Conservation (phyloP, 2,113 vertebrate genomes). For the Oryctolagus cuniculus region mOryCun1.1 NC_091433.1:154745001-154745500, state of each 20-base stretch:
- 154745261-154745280: conserved; percentile 54
- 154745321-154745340: conserved; percentile 61
- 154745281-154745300: conserved; percentile 69
- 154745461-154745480: conserved; percentile 32
- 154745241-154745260: conserved; percentile 56
- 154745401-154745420: conserved; percentile 50
- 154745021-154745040: conserved; percentile 34
- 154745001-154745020: conserved; percentile 49
- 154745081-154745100: conserved; percentile 3
- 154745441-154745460: background rate
- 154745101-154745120: conserved; percentile 61
- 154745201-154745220: conserved; percentile 46
- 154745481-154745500: conserved; percentile 25
- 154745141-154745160: conserved; percentile 30
- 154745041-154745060: conserved; percentile 1
- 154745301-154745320: conserved; percentile 62
- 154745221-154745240: conserved; percentile 54
- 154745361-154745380: conserved; percentile 66
- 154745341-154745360: conserved; percentile 53
- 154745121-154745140: conserved; percentile 44
- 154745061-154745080: conserved; percentile 15
- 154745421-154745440: background rate
- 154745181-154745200: conserved; percentile 24
- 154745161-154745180: conserved; percentile 67
- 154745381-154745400: conserved; percentile 53